Evolutionary conservation across 2,113 vertebrate species (phyloP), one percentile per base, ranked within the genome.

Genomic region (Podilymbus podiceps): DNA sequence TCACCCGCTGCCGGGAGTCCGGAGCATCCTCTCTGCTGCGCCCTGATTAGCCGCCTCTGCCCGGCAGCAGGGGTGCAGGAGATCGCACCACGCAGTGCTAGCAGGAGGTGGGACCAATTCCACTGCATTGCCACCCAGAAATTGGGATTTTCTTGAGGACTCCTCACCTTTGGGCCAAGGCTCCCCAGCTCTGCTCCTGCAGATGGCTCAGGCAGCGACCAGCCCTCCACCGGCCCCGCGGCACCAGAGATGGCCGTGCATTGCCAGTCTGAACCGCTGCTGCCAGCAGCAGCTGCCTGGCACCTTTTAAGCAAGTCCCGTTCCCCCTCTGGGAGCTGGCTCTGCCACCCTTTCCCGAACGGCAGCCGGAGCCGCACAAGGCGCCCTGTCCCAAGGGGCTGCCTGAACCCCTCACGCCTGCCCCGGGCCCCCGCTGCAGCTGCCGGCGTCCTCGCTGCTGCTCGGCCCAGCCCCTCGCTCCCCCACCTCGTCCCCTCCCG

Each of bases 261-360:
- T 67, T 88, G 84, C 74, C 83, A 93, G 85, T 21, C 28, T 11
- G 44, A 72, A 42, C 17, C 72, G 18, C 68, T 38, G 72, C 88
- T 94, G 92, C 97, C 93, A 94, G 67, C 76, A 95, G 86, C 96
- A 95, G 95, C 95, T 95, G 80, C 91, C 89, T 46, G 0, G 74
- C 87, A 87, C 63, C 77, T 96, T 91, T 89, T 35, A 85, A 78
- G 66, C 92, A 66, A 81, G 71, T 75, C 89, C 89, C 42, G 2
- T 60, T 97, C 35, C 13, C 83, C 92, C 85, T 92, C 78, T 35
- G 47, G 95, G 84, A 91, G 25, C 38, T 93, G 92, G 94, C 92
- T 96, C 58, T 72, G 86, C 38, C 49, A 33, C 44, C 66, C 35
- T 22, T 79, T 92, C 46, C 59, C 83, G 53, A 88, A 71, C 1